Evolutionary conservation across 1,140 invertebrate genomes (phyloP).

Genomic region (Psilanteris sp.): DNA sequence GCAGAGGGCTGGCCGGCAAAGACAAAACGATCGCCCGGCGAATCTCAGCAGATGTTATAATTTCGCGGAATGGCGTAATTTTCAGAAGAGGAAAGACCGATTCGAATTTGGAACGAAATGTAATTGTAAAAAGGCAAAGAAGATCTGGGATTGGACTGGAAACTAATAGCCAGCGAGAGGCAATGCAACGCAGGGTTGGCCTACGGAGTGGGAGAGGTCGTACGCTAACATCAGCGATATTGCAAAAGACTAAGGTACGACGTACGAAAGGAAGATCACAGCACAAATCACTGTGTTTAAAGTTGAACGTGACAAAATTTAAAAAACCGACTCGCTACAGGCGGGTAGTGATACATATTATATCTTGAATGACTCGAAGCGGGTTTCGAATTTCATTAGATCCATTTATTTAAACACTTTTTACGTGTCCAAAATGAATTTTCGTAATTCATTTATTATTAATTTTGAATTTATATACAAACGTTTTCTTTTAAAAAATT

Average conservation of each 20-base stretch:
- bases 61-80: slow-evolving; percentile 77
- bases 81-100: slow-evolving; percentile 66
- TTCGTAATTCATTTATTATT: no score
- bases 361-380: slow-evolving; percentile 3
- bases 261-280: slow-evolving; percentile 69
- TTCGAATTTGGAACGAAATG: slow-evolving; percentile 69
- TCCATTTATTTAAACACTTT: slow-evolving; percentile 1
- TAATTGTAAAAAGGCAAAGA: slow-evolving; percentile 62
- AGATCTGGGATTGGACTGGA: slow-evolving; percentile 39
- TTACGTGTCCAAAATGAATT: background rate
- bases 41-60: slow-evolving; percentile 77
- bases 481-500: no score
- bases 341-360: slow-evolving; percentile 40
- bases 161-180: slow-evolving; percentile 53
- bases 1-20: slow-evolving; percentile 35
- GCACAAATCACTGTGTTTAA: slow-evolving; percentile 80
- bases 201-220: slow-evolving; percentile 47
- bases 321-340: slow-evolving; percentile 71
- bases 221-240: slow-evolving; percentile 68
- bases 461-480: no score
- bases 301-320: slow-evolving; percentile 81
- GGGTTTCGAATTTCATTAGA: slow-evolving; percentile 32
- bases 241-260: slow-evolving; percentile 71
- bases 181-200: slow-evolving; percentile 12
- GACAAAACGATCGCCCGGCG: slow-evolving; percentile 49